phyloP scores from a whole-genome alignment of 2,888 invertebrate species.

The Leptopilina drosophilae region DNA sequence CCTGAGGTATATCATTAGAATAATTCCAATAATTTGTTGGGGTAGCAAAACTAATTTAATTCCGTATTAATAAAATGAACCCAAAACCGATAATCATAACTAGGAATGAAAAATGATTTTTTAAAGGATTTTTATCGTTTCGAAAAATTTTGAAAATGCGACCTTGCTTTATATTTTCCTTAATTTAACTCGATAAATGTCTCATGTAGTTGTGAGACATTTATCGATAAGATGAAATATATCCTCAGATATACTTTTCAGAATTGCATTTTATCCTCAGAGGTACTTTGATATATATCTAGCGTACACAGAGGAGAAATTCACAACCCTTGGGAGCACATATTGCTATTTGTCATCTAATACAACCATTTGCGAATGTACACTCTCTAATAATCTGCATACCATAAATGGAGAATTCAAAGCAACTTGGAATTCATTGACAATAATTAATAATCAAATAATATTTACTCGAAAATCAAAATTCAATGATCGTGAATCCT shows the following conservation, averaged over 20 bases:
- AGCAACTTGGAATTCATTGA: not conserved
- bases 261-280: conserved; percentile 17
- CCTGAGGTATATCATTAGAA: no score
- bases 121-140: no score
- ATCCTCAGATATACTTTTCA: conserved; percentile 26
- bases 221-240: conserved; percentile 14
- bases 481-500: not conserved
- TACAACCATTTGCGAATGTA: not conserved
- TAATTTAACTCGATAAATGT: conserved; percentile 20
- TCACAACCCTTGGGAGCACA: conserved; percentile 5
- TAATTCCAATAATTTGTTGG: no score
- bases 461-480: not conserved
- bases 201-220: not conserved
- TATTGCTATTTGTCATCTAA: conserved; percentile 15
- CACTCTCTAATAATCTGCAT: not conserved
- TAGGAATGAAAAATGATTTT: no score
- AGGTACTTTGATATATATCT: conserved; percentile 8
- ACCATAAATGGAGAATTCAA: not conserved
- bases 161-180: not conserved
- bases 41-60: no score
- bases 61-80: no score
- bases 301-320: conserved; percentile 6
- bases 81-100: no score
- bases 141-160: no score
- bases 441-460: conserved; percentile 1